phyloP scores from a whole-genome alignment of 1,140 invertebrate species.

The Drosophila subpulchrella region DNA sequence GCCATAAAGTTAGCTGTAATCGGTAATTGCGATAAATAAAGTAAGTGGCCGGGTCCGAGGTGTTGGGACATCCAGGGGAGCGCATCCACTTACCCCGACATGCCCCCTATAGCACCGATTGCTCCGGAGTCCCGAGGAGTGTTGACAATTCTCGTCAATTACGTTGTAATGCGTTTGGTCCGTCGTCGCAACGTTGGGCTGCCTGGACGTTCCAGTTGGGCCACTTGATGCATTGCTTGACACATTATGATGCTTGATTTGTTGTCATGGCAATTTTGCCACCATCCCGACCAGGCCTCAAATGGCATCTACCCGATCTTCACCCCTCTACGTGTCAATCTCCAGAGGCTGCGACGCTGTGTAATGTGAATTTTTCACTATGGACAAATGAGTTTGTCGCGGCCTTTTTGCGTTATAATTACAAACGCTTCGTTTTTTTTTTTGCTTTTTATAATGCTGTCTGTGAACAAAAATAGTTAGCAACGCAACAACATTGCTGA shows the following conservation, averaged over 20 bases:
- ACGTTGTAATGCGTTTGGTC: conserved; percentile 75
- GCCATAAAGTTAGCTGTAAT: conserved; percentile 60
- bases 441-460: conserved; percentile 19
- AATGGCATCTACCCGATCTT: conserved; percentile 54
- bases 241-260: conserved; percentile 83
- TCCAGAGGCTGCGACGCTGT: conserved; percentile 20
- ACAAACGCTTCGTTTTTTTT: conserved; percentile 43
- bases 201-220: conserved; percentile 50
- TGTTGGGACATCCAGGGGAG: conserved; percentile 15
- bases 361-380: conserved; percentile 78
- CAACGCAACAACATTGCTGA: conserved; percentile 64
- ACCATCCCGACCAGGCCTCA: conserved; percentile 61
- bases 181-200: conserved; percentile 4
- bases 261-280: conserved; percentile 80
- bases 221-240: conserved; percentile 79
- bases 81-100: background rate
- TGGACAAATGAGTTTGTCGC: conserved; percentile 82
- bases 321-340: conserved; percentile 23
- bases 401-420: conserved; percentile 81
- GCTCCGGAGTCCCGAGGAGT: conserved; percentile 39
- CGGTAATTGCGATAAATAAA: conserved; percentile 70
- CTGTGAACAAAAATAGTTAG: conserved; percentile 61
- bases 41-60: conserved; percentile 36
- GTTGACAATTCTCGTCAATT: conserved; percentile 82
- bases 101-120: background rate